These are phyloP conservation scores for Tipula helvola DNA, from an alignment of 2,888 invertebrate species.

Conservation along the genomic window DNA sequence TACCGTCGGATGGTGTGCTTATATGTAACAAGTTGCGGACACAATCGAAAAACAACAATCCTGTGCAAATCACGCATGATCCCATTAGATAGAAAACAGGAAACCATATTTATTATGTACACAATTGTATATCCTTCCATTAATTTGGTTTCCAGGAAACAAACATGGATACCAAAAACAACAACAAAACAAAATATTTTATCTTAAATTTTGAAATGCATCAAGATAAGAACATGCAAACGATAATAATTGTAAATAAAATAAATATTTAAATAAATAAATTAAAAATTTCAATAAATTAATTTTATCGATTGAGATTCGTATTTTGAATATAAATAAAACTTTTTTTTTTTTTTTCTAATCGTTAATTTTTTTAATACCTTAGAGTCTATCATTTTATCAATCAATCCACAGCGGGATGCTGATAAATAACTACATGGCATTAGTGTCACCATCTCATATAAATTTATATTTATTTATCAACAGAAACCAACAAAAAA, in stretches of 20 bases:
- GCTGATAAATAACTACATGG: conserved; percentile 34
- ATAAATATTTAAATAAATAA: not conserved
- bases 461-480: conserved; percentile 12
- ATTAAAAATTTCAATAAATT: not conserved
- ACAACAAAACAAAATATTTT: not conserved
- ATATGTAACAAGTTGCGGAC: not conserved
- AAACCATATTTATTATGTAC: not conserved
- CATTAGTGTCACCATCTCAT: conserved; percentile 36
- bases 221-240: not conserved
- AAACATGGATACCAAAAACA: not conserved
- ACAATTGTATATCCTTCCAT: not conserved
- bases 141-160: not conserved
- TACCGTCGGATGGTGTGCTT: not conserved
- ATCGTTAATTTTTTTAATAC: conserved; percentile 21
- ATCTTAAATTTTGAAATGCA: not conserved
- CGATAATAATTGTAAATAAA: not conserved
- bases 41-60: not conserved
- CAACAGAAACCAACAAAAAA: not conserved
- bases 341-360: not conserved
- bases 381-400: conserved; percentile 38
- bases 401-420: conserved; percentile 37
- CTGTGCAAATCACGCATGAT: not conserved
- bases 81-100: not conserved
- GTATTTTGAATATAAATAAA: not conserved
- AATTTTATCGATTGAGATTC: not conserved